Base-by-base conservation (phyloP, 1,140 invertebrate species). In the Euborellia annulipes region DNA sequence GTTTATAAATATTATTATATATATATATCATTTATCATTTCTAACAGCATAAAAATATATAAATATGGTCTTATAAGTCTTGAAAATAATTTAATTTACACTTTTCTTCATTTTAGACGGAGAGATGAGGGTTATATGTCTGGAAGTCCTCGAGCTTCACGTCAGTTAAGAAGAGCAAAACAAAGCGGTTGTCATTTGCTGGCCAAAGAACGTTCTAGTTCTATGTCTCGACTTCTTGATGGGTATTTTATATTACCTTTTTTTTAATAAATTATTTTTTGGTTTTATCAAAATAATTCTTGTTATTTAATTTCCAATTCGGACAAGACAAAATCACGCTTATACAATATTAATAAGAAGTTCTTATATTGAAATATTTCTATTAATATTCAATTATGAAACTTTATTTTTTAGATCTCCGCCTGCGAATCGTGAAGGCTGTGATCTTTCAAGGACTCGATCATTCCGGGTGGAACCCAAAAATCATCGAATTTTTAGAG, bases 401-500 rank as follows among this genome's bases (percentile, higher is more conserved):
- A 9, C n/a, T 3, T 47, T n/a, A 42, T 46, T 40, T 36, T 17
- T 7, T 41, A 70, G 68, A 48, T 62, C 62, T 39, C 62, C 65
- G 3, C 57, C 63, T 20, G 55, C 60, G 13, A 61, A 55, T 50
- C 58, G 50, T 55, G 55, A 55, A 37, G 46, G 63, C 18, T 75
- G 79, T 49, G 86, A 89, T 61, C 62, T 93, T 36, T 82, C 80
- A 16, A 62, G 90, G 27, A 88, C 88, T 2, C 76, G 86, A 56
- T 93, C 88, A 2, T 91, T 92, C 65, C 75, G 85, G 19, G 76
- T 85, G 2, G 84, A 89, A 56, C 75, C 79, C 36, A 71, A 74
- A 53, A 81, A 76, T 52, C 82, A 88, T 52, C 75, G 82, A 43
- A 85, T 93, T 47, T 95, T 95, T 64, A 72, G 89, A 2, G 84